These are phyloP conservation scores for Morpho achilles DNA, from an alignment of 2,888 invertebrate species.

Conservation along the genomic window DNA sequence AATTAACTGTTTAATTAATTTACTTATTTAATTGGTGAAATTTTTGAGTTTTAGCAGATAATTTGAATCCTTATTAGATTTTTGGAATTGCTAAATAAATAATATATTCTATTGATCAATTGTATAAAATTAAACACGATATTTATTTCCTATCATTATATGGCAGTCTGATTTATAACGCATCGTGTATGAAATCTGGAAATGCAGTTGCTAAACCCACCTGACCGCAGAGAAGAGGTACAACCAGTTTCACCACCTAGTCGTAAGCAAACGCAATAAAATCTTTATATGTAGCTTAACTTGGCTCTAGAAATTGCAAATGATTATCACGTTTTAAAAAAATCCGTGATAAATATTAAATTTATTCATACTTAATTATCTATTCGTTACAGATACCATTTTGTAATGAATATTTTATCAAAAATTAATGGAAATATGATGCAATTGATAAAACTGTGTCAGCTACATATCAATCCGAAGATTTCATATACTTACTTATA, in stretches of 20 bases:
- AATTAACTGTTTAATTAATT: too few relatives aligned
- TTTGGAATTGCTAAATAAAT: not conserved
- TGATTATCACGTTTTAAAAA: not conserved
- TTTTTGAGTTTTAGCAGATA: too few relatives aligned
- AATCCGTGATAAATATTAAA: too few relatives aligned
- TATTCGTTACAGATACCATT: too few relatives aligned
- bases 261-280: conserved; percentile 21
- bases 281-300: conserved; percentile 11
- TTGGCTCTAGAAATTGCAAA: conserved; percentile 1
- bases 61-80: too few relatives aligned
- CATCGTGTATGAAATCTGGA: conserved; percentile 40
- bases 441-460: too few relatives aligned
- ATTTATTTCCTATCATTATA: conserved; percentile 9
- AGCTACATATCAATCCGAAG: too few relatives aligned
- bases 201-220: conserved; percentile 45
- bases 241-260: conserved; percentile 68
- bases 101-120: not conserved
- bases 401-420: too few relatives aligned
- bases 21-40: too few relatives aligned
- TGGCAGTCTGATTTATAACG: conserved; percentile 14
- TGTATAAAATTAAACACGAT: conserved; percentile 13
- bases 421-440: too few relatives aligned
- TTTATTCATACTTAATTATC: too few relatives aligned
- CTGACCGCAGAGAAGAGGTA: conserved; percentile 46
- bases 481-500: too few relatives aligned